Conservation (phyloP, 2,113 vertebrate genomes). For the Antechinus flavipes region DNA sequence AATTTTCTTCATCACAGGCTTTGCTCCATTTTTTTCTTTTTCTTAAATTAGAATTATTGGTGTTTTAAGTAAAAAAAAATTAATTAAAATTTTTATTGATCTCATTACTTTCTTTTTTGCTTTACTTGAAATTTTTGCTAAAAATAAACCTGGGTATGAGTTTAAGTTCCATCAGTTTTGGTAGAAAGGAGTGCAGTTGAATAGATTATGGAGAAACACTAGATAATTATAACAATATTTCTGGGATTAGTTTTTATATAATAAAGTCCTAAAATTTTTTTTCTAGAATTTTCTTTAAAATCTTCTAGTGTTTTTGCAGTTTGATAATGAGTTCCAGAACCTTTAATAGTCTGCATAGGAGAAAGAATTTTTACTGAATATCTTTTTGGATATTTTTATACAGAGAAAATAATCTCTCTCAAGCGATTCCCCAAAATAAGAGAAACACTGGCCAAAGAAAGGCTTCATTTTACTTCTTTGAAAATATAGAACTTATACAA, state of each 20-base stretch:
- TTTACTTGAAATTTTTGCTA: not conserved
- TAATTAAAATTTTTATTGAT: not conserved
- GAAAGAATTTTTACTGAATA: not conserved
- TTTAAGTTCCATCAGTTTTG: not conserved
- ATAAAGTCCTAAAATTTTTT: not conserved
- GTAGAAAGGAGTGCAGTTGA: not conserved
- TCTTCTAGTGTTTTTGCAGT: not conserved
- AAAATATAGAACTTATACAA: not conserved
- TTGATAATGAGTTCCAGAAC: not conserved
- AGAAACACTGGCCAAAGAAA: not conserved
- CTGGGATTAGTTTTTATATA: not conserved
- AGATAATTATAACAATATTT: not conserved
- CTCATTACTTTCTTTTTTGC: not conserved
- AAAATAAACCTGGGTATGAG: not conserved
- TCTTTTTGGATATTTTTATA: not conserved
- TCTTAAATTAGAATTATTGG: not conserved
- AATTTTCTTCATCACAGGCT: rapidly evolving
- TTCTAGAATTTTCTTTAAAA: not conserved
- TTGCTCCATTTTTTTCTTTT: not conserved
- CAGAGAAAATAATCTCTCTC: not conserved
- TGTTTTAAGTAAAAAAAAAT: not conserved
- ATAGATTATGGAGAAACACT: not conserved
- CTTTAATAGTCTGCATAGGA: not conserved
- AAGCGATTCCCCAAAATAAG: not conserved
- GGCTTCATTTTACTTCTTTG: not conserved